Conservation (phyloP, 1,140 invertebrate species). For the Drosophila repletoides region DNA sequence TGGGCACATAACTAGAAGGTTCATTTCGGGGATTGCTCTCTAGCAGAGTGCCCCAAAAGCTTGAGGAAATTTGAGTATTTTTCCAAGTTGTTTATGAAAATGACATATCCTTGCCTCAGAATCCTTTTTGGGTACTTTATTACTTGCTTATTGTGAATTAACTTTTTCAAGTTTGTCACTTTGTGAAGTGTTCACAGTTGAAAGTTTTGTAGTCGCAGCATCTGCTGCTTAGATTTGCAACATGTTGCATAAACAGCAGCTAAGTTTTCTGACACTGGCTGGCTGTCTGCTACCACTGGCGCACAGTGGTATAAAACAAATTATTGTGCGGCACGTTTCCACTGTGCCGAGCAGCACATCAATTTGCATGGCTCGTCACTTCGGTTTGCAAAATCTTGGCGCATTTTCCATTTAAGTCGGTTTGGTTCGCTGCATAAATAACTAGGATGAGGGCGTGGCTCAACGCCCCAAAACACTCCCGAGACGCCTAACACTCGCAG, state of each 20-base stretch:
- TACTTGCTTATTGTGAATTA: constrained; percentile 34
- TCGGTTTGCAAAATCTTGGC: constrained; percentile 57
- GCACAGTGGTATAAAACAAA: constrained; percentile 24
- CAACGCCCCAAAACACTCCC: background rate
- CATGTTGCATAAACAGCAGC: constrained; percentile 19
- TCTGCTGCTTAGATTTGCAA: too few species aligned
- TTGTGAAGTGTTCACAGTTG: constrained; percentile 10
- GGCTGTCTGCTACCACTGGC: background rate
- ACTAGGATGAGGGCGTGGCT: constrained; percentile 29
- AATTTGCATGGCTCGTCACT: constrained; percentile 74
- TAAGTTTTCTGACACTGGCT: too few species aligned
- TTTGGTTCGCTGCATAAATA: constrained; percentile 73
- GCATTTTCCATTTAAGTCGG: constrained; percentile 67
- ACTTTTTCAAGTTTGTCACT: constrained; percentile 22
- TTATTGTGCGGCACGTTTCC: constrained; percentile 11
- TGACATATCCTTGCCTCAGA: too few species aligned
- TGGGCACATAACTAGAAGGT: too few species aligned
- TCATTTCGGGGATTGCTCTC: too few species aligned
- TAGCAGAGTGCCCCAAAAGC: too few species aligned
- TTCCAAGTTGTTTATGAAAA: too few species aligned
- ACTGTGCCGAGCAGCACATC: constrained; percentile 24
- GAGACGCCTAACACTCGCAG: background rate
- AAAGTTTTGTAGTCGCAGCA: constrained; percentile 48
- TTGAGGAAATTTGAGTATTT: too few species aligned
- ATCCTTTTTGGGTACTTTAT: too few species aligned